Percentiles rank a stretch among this genome's conserved stretches.
Evolutionary conservation across 2,797 vertebrate species (phyloP).

Genomic region (Chaetodon trifasciatus): DNA sequence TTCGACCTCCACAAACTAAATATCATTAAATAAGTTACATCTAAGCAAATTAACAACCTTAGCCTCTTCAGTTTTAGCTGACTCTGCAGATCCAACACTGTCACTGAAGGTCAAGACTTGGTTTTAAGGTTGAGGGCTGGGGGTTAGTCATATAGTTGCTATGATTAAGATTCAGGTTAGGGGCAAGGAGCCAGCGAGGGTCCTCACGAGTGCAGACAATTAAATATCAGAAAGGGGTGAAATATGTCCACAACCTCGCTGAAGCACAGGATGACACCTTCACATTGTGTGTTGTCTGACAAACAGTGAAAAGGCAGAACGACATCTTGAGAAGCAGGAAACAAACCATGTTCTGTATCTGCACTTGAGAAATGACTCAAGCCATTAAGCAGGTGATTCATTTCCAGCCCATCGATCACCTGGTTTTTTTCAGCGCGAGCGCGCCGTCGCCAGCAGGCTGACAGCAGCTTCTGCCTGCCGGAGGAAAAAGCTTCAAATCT

Average conservation of each 20-base stretch:
- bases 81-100: too few relatives aligned
- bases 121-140: too few relatives aligned
- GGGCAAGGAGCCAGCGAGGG: not conserved
- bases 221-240: not conserved
- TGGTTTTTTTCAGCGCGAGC: not conserved
- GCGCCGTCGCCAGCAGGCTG: not conserved
- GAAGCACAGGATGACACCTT: not conserved
- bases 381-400: not conserved
- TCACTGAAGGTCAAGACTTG: too few relatives aligned
- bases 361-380: not conserved
- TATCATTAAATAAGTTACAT: not conserved
- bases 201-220: not conserved
- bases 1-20: not conserved
- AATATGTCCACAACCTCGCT: not conserved
- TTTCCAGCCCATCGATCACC: not conserved
- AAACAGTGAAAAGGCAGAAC: not conserved
- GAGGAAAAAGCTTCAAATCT: slow-evolving; percentile 15
- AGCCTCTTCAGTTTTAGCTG: too few relatives aligned
- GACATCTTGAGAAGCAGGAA: not conserved
- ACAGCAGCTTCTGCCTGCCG: slow-evolving; percentile 3
- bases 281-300: not conserved
- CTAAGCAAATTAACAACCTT: not conserved
- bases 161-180: too few relatives aligned
- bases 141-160: too few relatives aligned
- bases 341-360: not conserved